Evolutionary conservation across 2,888 invertebrate species (phyloP), one percentile per base, ranked within the genome.

Genomic region (Diarsia brunnea): DNA sequence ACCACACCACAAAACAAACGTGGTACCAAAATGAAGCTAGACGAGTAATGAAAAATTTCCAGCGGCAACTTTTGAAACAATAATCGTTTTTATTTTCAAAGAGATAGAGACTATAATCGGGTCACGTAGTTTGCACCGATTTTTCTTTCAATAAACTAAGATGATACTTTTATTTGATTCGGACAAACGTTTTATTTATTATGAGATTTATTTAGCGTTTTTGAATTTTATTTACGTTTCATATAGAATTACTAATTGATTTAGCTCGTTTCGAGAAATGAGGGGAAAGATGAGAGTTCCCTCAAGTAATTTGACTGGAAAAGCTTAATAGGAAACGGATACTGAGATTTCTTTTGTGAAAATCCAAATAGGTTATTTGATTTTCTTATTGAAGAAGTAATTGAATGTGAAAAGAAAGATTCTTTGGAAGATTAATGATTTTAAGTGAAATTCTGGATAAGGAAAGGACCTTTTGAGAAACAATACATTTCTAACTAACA

Each of bases 1-100:
- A 75, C 89, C 90, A 84, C 69, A 70, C 83, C 70, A 84, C 89
- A 90, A 92, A 91, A 91, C 90, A 93, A 93, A 93, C 91, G 89
- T 88, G 89, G 84, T 85, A 90, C 91, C 90, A 85, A 92, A 93
- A 92, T 90, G 92, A 89, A 92, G 84, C 89, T 81, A 84, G 85
- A 84, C 87, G 80, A 89, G 91, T 92, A 93, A 94, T 93, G 92
- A 93, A 93, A 94, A 90, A 86, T 91, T 90, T 91, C 87, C 86
- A 84, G 76, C 75, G 51, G 70, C 49, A 73, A 81, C 75, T 81
- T 81, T 79, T 75, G 83, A 86, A 84, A 89, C 86, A 87, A 88
- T 88, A 77, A 84, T 73, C 78, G 86, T 86, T 90, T 89, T 83
- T 70, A 74, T 73, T 65, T n/a, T 49, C 49, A 75, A 64, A 58